Percentiles rank a stretch among this genome's conserved stretches.
Evolutionary conservation across 2,797 vertebrate genomes (phyloP).

Genomic region (Sebastes vulpes): DNA sequence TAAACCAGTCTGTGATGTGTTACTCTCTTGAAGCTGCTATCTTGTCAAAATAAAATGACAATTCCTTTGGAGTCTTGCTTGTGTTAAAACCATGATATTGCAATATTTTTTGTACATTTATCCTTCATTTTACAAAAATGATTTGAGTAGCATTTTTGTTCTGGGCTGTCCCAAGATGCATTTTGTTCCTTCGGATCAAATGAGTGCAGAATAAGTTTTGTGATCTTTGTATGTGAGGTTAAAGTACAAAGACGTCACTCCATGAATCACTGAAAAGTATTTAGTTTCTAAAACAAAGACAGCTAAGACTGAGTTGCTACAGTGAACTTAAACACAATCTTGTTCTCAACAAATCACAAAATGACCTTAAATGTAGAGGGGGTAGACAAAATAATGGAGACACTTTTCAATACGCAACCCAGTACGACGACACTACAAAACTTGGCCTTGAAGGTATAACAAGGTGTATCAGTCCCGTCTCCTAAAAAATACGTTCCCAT

Average conservation of each 20-base stretch:
- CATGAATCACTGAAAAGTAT: neutral
- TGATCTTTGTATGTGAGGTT: neutral
- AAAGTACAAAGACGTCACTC: neutral
- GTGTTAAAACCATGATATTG: neutral
- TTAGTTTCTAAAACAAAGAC: neutral
- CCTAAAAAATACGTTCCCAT: too few species aligned
- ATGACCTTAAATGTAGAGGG: neutral
- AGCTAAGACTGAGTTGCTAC: conserved; percentile 5
- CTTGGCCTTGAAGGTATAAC: neutral
- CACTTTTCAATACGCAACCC: neutral
- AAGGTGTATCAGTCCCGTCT: too few species aligned
- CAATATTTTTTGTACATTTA: neutral
- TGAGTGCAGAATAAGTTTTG: neutral
- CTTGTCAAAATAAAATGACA: neutral
- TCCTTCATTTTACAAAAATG: neutral
- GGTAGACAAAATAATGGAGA: conserved; percentile 17
- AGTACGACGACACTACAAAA: neutral
- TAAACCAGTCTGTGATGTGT: neutral
- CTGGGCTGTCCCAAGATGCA: neutral
- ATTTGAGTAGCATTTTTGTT: neutral
- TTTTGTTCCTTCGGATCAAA: neutral
- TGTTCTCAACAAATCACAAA: neutral
- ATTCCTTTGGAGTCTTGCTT: neutral
- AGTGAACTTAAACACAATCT: neutral
- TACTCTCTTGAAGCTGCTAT: neutral